Base-by-base conservation (phyloP, 37 sponge, comb jelly and placozoan species). In the Bolinopsis microptera region DNA sequence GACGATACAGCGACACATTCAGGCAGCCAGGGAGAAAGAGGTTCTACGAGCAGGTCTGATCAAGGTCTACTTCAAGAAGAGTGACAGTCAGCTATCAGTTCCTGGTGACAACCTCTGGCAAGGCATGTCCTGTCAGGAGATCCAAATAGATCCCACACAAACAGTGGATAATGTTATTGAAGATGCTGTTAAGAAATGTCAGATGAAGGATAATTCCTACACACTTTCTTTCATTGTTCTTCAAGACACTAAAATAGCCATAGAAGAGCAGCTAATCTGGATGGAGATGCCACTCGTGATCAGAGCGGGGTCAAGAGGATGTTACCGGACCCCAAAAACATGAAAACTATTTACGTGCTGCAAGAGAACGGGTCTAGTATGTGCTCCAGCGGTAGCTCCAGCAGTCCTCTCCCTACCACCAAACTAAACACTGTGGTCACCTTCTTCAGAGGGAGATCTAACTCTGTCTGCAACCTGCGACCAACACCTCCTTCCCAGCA, bases 61-160 rank as follows among this genome's bases (percentile, higher is more conserved):
- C 37, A 80, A 80, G 37, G 82, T 80, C 32, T 80, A 80, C 38
- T 80, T 80, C 38, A 80, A 80, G 82, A 80, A 80, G 82, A 36
- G 38, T 13, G 82, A 80, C 82, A 80, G 82, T 34, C 16, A 35
- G 37, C 38, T 80, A 1, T 13, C 35, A 0, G 82, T 80, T 2
- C 82, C 82, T 34, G 37, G 82, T 34, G 82, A 80, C 38, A 80
- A 35, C 23, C 35, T 80, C 9, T 80, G 82, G 82, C 82, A 80
- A 22, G 82, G 82, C 5, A 80, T 80, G 82, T 36, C 38, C 32
- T 80, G 82, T 34, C 34, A 34, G 37, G 82, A 80, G 30, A 24
- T 80, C 38, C 82, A 80, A 22, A 35, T 80, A 36, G 82, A 80
- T 23, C 34, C 38, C 82, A 32, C 82, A 18, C 35, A 33, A 33